A percentile compares a stretch with the other conserved stretches of the same genome.
These are phyloP conservation scores for Hydraecia micacea DNA, from an alignment of 2,888 invertebrate genomes.

Conservation along the genomic window DNA sequence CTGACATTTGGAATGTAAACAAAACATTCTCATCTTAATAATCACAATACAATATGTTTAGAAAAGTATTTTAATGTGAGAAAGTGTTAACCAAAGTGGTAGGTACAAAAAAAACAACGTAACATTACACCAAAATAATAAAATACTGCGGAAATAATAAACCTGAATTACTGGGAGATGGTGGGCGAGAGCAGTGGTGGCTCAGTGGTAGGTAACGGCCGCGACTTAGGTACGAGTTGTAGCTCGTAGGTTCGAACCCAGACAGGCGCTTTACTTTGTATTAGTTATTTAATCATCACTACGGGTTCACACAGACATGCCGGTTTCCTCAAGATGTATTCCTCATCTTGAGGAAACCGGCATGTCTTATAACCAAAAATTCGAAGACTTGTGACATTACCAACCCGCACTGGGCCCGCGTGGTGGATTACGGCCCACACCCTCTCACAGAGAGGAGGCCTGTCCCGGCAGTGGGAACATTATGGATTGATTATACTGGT, in stretches of 20 bases:
- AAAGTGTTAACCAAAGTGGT: too few relatives aligned
- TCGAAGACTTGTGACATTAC: neutral
- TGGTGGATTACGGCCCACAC: neutral
- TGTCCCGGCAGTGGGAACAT: too few relatives aligned
- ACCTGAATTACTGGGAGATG: neutral
- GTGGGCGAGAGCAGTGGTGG: neutral
- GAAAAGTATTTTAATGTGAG: too few relatives aligned
- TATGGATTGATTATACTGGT: neutral
- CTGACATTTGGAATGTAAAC: too few relatives aligned
- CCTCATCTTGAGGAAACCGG: neutral
- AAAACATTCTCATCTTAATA: too few relatives aligned
- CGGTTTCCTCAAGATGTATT: too few relatives aligned
- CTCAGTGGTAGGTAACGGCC: neutral
- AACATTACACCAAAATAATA: neutral
- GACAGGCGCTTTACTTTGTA: neutral
- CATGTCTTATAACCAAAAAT: neutral
- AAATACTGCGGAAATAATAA: neutral
- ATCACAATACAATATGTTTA: too few relatives aligned
- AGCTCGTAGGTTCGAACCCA: neutral
- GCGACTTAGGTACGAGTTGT: neutral
- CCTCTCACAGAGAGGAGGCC: too few relatives aligned
- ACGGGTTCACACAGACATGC: too few relatives aligned
- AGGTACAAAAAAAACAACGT: too few relatives aligned
- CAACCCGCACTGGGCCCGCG: neutral
- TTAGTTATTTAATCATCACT: neutral